phyloP scores from a whole-genome alignment of 2,888 invertebrate genomes.

The Rotaria socialis region DNA sequence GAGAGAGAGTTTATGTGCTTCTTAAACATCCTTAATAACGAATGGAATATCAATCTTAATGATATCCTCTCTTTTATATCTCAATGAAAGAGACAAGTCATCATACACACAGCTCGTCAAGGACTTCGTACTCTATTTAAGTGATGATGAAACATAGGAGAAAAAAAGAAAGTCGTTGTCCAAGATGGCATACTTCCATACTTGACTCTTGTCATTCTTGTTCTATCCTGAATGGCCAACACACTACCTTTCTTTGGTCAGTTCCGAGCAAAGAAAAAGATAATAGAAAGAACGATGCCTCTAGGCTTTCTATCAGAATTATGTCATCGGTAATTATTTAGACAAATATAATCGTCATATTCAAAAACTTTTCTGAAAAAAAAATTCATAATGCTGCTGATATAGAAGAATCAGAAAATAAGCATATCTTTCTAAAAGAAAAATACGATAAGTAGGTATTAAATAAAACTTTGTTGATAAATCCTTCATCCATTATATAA shows the following conservation, averaged over 20 bases:
- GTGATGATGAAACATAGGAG: background rate
- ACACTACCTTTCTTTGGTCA: background rate
- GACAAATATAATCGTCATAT: too few species aligned
- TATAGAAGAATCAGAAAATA: background rate
- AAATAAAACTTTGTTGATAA: background rate
- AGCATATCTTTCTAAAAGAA: background rate
- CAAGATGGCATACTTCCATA: background rate
- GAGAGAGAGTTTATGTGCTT: background rate
- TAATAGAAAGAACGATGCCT: background rate
- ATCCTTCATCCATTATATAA: background rate
- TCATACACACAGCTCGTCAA: background rate
- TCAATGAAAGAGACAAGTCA: background rate
- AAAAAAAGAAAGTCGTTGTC: background rate
- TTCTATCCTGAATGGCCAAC: background rate
- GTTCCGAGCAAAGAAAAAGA: background rate
- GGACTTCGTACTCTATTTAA: background rate
- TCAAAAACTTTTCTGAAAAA: too few species aligned
- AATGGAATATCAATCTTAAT: conserved; percentile 5
- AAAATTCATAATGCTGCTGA: background rate
- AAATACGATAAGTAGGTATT: background rate
- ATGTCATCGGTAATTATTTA: background rate
- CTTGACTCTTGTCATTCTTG: background rate
- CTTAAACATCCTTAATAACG: background rate
- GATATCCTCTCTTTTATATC: background rate
- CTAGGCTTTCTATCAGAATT: background rate